Base-by-base conservation (phyloP, 2,888 invertebrate genomes). In the Rotaria socialis region DNA sequence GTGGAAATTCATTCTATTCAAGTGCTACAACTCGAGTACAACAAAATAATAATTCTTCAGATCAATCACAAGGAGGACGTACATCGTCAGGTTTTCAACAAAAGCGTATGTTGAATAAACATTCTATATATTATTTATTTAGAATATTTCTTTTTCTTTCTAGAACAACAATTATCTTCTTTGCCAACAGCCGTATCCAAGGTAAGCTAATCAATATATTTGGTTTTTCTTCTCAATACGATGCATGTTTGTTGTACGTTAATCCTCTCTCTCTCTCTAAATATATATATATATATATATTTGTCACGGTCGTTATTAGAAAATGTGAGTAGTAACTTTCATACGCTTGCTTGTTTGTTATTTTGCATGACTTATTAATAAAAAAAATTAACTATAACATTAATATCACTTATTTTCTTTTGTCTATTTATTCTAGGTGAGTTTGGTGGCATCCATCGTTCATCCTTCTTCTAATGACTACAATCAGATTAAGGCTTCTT, bases 381-480 rank as follows among this genome's bases (percentile, higher is more conserved):
- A 56, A 16, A 24, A 24, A 24, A 24, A 56, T 24, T 14, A 56
- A 22, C 1, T 8, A 22, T 4, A 55, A 55, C 19, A 55, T 22
- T 22, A 4, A 19, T 55, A 4, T 6, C 7, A 55, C 22, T 55
- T 55, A 55, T 55, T 55, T 56, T 22, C 10, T 22, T 56, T 24
- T 56, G 22, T 67, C 27, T 27, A 5, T 67, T 35, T 35, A 35
- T 67, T 67, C 35, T 67, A 67, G 67, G 67, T 67, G 67, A 67
- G 67, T 67, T 67, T 35, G 35, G 35, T 67, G 67, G 67, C 35
- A 67, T 67, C 67, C 27, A 67, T 67, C 16, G 67, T 67, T 16
- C 67, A 35, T 67, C 35, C 35, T 67, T 67, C 67, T 67, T 67
- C 67, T 67, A 67, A 19, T 67, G 67, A 67, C 67, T 67, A 35